Conservation (phyloP, 2,888 invertebrate species). For the Leptura quadrifasciata region DNA sequence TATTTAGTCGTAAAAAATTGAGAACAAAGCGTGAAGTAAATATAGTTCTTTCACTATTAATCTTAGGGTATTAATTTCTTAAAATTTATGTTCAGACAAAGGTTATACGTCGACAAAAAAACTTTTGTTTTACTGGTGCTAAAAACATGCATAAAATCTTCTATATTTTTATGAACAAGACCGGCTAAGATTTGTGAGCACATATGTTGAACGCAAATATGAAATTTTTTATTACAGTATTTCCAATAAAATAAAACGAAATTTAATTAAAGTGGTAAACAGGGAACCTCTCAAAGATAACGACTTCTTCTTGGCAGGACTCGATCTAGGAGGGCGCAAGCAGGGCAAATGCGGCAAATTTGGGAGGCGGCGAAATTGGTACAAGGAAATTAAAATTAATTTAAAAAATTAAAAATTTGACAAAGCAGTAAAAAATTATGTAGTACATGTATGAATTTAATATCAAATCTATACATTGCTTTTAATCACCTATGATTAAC, state of each 20-base stretch:
- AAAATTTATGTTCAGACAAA: neutral
- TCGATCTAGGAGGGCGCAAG: no score
- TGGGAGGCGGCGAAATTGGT: no score
- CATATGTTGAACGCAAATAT: neutral
- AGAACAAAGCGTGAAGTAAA: neutral
- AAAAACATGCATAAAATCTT: neutral
- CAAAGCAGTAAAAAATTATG: no score
- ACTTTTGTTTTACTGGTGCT: neutral
- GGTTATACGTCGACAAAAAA: neutral
- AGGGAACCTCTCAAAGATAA: no score
- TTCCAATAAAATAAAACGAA: neutral
- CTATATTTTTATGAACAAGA: neutral
- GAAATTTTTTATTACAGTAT: neutral
- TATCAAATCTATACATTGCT: no score
- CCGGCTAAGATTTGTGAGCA: neutral
- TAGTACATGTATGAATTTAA: no score
- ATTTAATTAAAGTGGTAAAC: no score
- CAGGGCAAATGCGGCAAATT: no score
- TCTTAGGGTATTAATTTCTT: neutral
- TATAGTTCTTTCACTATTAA: neutral
- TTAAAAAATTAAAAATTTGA: no score
- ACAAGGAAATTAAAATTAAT: no score
- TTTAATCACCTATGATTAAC: no score
- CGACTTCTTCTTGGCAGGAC: no score
- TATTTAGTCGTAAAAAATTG: slow-evolving; percentile 5